phyloP scores from a whole-genome alignment of 64 coral and sea anemone species.

The Montipora efflorescens region DNA sequence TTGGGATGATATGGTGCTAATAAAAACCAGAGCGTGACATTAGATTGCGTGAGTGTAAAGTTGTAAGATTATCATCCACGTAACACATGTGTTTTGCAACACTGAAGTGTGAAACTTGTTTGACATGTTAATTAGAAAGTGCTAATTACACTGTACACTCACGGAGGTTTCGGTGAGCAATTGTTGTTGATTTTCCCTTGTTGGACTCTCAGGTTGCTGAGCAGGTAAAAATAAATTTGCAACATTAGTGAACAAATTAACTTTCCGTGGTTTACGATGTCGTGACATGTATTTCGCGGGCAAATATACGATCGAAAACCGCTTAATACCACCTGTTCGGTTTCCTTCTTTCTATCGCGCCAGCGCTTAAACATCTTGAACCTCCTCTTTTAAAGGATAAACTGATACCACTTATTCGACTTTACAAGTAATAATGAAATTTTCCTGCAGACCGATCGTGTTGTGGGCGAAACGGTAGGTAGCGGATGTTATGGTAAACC shows the following conservation, averaged over 20 bases:
- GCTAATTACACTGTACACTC: not conserved
- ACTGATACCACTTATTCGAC: not conserved
- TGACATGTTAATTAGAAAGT: too few relatives aligned
- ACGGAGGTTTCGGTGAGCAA: constrained; percentile 33
- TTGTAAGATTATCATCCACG: too few relatives aligned
- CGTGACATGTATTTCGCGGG: not conserved
- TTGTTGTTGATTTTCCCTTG: constrained; percentile 7
- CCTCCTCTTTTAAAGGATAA: not conserved
- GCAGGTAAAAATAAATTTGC: not conserved
- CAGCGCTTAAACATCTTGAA: constrained; percentile 79
- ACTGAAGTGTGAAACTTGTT: too few relatives aligned
- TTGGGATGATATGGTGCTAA: too few relatives aligned
- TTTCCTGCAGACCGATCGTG: too few relatives aligned
- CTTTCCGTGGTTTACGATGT: not conserved
- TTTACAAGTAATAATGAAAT: too few relatives aligned
- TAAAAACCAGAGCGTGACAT: too few relatives aligned
- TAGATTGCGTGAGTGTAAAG: too few relatives aligned
- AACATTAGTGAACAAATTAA: too few relatives aligned
- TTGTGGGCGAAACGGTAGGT: too few relatives aligned
- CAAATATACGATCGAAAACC: constrained; percentile 5
- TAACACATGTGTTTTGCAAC: too few relatives aligned
- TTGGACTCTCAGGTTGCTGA: constrained; percentile 20
- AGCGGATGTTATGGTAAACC: not conserved
- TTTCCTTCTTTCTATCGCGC: constrained; percentile 79
- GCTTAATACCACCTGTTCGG: not conserved